Evolutionary conservation across 2,888 invertebrate genomes (phyloP).

Genomic region (Ctena decussata): DNA sequence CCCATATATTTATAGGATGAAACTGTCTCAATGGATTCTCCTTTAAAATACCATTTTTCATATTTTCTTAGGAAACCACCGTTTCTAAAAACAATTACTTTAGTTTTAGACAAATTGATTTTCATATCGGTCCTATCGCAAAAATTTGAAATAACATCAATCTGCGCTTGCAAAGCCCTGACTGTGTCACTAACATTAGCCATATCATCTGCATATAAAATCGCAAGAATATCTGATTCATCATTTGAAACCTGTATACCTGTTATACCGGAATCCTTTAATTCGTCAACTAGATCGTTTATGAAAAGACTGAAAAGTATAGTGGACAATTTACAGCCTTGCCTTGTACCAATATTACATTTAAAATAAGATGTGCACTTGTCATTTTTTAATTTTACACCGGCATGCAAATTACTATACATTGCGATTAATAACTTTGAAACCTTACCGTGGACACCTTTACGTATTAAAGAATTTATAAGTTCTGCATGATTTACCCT

Average conservation of each 20-base stretch:
- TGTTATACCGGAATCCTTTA: neutral
- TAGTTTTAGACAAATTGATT: neutral
- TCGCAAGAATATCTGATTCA: neutral
- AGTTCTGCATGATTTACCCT: neutral
- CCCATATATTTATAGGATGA: too few species aligned
- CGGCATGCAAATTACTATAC: neutral
- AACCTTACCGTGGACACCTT: neutral
- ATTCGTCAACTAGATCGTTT: neutral
- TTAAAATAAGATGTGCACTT: neutral
- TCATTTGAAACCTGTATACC: neutral
- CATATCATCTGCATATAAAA: slow-evolving; percentile 8
- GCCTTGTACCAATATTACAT: neutral
- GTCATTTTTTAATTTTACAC: neutral
- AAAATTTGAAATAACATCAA: neutral
- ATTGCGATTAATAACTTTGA: neutral
- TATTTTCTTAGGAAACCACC: too few species aligned
- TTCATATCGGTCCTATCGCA: neutral
- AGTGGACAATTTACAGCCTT: neutral
- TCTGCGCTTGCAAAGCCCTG: neutral
- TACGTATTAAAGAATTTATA: neutral
- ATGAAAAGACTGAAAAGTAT: neutral
- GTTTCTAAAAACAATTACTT: neutral
- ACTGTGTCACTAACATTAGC: neutral
- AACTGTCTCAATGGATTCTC: too few species aligned
- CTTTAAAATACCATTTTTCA: too few species aligned